These are phyloP conservation scores for Zaprionus camerounensis DNA, from an alignment of 1,140 invertebrate genomes.

Conservation along the genomic window DNA sequence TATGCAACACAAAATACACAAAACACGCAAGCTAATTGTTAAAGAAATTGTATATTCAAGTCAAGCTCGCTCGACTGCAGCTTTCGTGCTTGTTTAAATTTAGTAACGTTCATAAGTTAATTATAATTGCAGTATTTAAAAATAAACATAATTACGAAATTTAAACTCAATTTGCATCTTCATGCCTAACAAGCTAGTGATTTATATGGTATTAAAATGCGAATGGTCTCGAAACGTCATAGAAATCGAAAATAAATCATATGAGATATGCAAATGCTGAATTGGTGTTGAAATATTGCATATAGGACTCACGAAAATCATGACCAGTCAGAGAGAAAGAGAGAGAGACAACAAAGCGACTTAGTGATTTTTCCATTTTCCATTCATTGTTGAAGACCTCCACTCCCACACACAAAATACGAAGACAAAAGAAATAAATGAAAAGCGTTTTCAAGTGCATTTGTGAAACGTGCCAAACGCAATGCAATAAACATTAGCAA, in stretches of 20 bases:
- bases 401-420: constrained; percentile 17
- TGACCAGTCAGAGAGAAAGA: not conserved
- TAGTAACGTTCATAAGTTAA: no score
- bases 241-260: constrained; percentile 2
- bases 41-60: no score
- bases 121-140: no score
- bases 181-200: not conserved
- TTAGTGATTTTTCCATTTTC: constrained; percentile 20
- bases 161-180: not conserved
- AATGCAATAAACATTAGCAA: constrained; percentile 17
- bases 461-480: constrained; percentile 42
- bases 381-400: constrained; percentile 28
- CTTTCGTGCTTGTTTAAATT: no score
- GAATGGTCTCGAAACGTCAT: constrained; percentile 1
- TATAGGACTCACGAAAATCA: constrained; percentile 34
- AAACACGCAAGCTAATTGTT: no score
- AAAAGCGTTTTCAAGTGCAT: constrained; percentile 39
- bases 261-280: not conserved
- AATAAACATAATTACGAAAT: not conserved
- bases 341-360: not conserved
- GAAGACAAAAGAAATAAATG: not conserved
- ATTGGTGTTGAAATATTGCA: constrained; percentile 18
- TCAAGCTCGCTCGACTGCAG: no score
- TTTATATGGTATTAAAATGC: not conserved
- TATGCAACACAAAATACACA: no score